These are phyloP conservation scores for Hesperia comma DNA, from an alignment of 2,888 invertebrate genomes.

Conservation along the genomic window DNA sequence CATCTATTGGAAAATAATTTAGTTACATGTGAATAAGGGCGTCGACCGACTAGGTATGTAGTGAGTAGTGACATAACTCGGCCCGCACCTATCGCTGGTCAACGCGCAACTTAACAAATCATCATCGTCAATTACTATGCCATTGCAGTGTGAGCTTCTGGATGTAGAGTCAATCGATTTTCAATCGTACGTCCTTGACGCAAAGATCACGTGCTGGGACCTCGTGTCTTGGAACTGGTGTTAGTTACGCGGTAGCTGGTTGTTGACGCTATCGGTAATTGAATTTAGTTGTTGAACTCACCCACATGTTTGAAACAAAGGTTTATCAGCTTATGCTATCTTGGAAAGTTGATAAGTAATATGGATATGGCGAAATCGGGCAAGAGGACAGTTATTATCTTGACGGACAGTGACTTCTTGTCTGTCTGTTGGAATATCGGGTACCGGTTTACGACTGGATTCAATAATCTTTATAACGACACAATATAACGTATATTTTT, in stretches of 20 bases:
- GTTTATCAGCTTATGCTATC: too few species aligned
- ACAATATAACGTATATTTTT: too few species aligned
- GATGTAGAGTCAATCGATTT: slow-evolving; percentile 8
- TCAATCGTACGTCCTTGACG: slow-evolving; percentile 9
- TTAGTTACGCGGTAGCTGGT: slow-evolving; percentile 17
- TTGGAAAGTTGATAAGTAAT: too few species aligned
- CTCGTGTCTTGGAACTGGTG: background rate
- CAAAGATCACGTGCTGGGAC: background rate
- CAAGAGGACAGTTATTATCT: too few species aligned
- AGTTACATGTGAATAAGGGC: slow-evolving; percentile 34
- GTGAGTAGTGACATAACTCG: slow-evolving; percentile 64
- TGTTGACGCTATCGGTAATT: slow-evolving; percentile 38
- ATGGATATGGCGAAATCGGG: too few species aligned
- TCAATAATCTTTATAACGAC: too few species aligned
- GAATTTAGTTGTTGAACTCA: slow-evolving; percentile 26
- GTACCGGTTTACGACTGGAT: too few species aligned
- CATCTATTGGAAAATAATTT: slow-evolving; percentile 2
- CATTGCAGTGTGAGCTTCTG: slow-evolving; percentile 48
- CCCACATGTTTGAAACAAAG: background rate
- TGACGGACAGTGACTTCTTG: too few species aligned
- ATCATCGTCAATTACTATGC: slow-evolving; percentile 47
- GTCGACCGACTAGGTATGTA: slow-evolving; percentile 44
- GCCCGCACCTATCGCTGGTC: slow-evolving; percentile 47
- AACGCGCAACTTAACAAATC: slow-evolving; percentile 63
- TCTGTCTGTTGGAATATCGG: too few species aligned